A percentile compares a stretch with the other conserved stretches of the same genome.
Evolutionary conservation across 2,113 vertebrate genomes (phyloP).

Genomic region (Trematomus loennbergii): DNA sequence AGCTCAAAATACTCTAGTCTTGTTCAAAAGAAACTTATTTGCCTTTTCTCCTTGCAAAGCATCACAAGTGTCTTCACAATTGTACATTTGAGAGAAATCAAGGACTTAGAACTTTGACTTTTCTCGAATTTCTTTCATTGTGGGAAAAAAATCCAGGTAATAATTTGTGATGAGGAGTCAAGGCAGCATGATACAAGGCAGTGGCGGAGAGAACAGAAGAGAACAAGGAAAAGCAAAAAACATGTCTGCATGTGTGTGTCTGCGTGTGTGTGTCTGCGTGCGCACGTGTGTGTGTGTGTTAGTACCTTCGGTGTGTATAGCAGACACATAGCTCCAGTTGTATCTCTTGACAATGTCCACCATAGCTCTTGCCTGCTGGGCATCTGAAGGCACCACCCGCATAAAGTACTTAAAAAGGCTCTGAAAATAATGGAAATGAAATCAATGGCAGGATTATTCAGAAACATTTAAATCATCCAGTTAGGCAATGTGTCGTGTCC

Average conservation of each 20-base stretch:
- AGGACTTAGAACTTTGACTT: neutral
- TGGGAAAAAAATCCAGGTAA: neutral
- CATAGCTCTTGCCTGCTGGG: slow-evolving; percentile 97
- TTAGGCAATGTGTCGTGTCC: neutral
- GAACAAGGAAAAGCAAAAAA: slow-evolving; percentile 15
- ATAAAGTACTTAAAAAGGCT: slow-evolving; percentile 98
- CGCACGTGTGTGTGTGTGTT: neutral
- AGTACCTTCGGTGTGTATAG: slow-evolving; percentile 96
- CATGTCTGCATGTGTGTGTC: neutral
- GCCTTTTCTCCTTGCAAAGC: slow-evolving; percentile 6
- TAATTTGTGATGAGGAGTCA: slow-evolving; percentile 7
- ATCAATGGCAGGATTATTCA: neutral
- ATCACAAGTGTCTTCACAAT: slow-evolving; percentile 7
- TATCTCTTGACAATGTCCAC: slow-evolving; percentile 99
- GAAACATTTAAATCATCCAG: slow-evolving; percentile 15
- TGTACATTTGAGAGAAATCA: neutral
- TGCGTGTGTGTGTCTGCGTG: no score
- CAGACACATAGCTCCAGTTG: slow-evolving; percentile 99
- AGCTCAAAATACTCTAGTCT: neutral
- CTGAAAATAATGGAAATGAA: slow-evolving; percentile 56
- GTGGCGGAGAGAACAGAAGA: neutral
- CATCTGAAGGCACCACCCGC: slow-evolving; percentile 97
- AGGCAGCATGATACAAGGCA: neutral
- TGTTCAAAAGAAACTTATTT: neutral
- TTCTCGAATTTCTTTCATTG: neutral